Evolutionary conservation across 2,113 vertebrate genomes (phyloP), one percentile per base, ranked within the genome.

Genomic region (Murina feae): DNA sequence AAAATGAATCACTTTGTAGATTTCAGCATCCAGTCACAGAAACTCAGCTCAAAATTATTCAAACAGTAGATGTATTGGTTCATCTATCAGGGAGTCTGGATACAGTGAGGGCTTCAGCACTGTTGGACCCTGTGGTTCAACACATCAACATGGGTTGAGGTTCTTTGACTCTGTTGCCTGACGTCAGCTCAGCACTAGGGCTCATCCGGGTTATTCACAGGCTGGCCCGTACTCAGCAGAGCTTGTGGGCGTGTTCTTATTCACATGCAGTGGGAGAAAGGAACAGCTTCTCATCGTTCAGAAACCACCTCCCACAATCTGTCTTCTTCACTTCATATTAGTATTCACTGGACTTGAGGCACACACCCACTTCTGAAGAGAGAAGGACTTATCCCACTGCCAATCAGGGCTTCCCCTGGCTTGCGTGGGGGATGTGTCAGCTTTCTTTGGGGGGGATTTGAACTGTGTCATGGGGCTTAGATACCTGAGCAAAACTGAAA

Each of bases 1-100:
- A 94, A 93, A 92, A 88, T 85, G 69, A 63, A 93, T 78, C 76
- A 44, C 49, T 81, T 51, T 82, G 72, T 91, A 65, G 55, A 53
- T 23, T 82, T 96, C 86, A 71, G 86, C 58, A 94, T 90, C 49
- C 8, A 13, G 58, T 63, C 85, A 87, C 76, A 79, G 83, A 96
- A 95, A 84, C 49, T 91, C 35, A 79, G 76, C 66, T 88, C 55
- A 60, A n/a, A 74, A 47, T 90, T 65, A 42, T 30, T 88, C 68
- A 30, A 87, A 72, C 42, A 68, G 55, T 86, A 44, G 68, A 90
- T 58, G 71, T 89, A 63, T 91, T 88, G 80, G 60, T 72, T 88
- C 37, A 1, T 42, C 4, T 18, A 55, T 91, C 44, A 68, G n/a
- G 21, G 89, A 76, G 25, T 63, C 51, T 44, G 14, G 32, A 42